Base-by-base conservation (phyloP, 2,113 vertebrate species). In the Semnopithecus entellus region DNA sequence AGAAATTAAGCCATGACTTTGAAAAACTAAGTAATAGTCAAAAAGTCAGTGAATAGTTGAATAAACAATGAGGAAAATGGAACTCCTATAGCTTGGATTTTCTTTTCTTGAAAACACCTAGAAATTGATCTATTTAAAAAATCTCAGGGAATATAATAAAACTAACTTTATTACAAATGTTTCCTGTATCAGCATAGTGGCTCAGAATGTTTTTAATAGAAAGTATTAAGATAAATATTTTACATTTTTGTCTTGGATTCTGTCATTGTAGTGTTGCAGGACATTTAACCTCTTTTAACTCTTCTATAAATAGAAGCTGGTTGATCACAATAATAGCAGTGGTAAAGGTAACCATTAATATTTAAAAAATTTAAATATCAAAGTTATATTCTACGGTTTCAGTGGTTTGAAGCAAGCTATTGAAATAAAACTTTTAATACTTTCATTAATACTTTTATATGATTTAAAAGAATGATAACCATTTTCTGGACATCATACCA, bases 281-380 rank as follows among this genome's bases (percentile, higher is more conserved):
- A 30, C 90, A 38, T 93, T 59, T 91, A 96, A 79, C 9, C 30
- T 95, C 80, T 94, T 96, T 96, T 96, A 96, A 97, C 70, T 84
- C 68, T 92, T 35, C 72, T 72, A 86, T 72, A 97, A 97, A 90
- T 43, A 75, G 70, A 97, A 96, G 76, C 79, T 83, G 45, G 96
- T 95, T 97, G 92, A 94, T 96, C 72, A 94, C 27, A 98, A 84
- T 61, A 94, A 48, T 97, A 91, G 43, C 3, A 97, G 84, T 96
- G 81, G 32, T 90, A 90, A 90, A 85, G 59, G 92, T 90, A 97
- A 66, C 55, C 40, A 97, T 92, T 97, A 96, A 86, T 50, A 96
- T 95, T 85, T 73, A 22, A 96, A 90, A 61, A 85, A 61, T 38
- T 1, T 95, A 81, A 73, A 90, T 72, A 75, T 52, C 13, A 81